Percentiles rank a stretch among this genome's conserved stretches.
phyloP scores from a whole-genome alignment of 2,113 vertebrate genomes.

The Picathartes gymnocephalus region DNA sequence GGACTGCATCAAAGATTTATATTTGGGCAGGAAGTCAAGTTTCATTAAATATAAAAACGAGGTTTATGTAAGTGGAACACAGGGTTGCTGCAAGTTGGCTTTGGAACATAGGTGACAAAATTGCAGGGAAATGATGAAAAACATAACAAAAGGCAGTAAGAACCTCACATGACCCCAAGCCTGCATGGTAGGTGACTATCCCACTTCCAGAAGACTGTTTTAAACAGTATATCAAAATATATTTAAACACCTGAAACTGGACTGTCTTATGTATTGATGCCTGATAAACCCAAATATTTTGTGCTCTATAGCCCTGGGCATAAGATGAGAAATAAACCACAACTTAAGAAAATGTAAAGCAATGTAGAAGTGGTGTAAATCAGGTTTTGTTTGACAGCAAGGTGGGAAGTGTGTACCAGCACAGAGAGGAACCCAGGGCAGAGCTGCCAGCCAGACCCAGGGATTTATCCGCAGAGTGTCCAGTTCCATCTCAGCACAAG shows the following conservation, averaged over 20 bases:
- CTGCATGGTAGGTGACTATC: not conserved
- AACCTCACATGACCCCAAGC: not conserved
- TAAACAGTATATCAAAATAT: not conserved
- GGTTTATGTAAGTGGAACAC: not conserved
- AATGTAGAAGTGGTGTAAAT: not conserved
- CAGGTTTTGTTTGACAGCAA: not conserved
- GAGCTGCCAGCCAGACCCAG: not conserved
- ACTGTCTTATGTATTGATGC: not conserved
- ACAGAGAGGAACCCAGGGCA: not conserved
- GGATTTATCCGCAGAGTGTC: not conserved
- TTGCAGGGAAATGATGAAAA: not conserved
- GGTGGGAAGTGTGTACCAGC: not conserved
- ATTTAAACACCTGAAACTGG: not conserved
- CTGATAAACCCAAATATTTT: not conserved
- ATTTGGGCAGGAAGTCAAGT: not conserved
- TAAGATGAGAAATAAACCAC: not conserved
- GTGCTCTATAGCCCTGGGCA: not conserved
- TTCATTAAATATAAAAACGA: not conserved
- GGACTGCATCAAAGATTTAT: not conserved
- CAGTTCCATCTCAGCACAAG: not conserved
- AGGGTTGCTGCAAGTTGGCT: not conserved
- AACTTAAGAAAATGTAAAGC: not conserved
- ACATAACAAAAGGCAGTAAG: not conserved
- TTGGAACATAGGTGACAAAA: constrained; percentile 8
- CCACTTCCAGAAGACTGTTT: not conserved